Evolutionary conservation across 2,888 invertebrate genomes (phyloP), one percentile per base, ranked within the genome.

Genomic region (Meghimatium bilineatum): DNA sequence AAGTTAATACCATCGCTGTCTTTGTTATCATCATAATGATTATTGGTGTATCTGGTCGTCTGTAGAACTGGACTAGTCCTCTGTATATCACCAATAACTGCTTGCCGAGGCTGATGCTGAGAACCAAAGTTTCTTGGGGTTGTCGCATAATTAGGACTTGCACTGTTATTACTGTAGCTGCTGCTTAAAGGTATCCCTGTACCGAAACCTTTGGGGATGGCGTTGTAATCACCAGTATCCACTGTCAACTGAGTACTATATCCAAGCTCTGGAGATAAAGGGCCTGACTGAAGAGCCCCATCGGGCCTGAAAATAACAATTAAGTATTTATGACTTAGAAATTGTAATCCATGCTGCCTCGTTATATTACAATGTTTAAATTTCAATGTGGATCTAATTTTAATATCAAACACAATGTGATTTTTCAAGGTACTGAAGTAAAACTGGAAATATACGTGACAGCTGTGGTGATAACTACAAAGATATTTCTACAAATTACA

Each of bases 161-260:
- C 75, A 74, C 23, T 74, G 63, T 83, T 85, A 74, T 44, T 85
- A 67, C 23, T 77, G 83, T 60, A 80, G 56, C 60, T 82, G 83
- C 49, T 80, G 29, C 52, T 82, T 80, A 83, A 36, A 87, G 87
- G 49, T 87, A 87, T 63, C 87, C 87, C 74, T 86, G 86, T 81
- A 87, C 87, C 49, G 87, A 88, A 76, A 0, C 84, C 63, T 52
- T 34, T 66, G 17, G 67, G 80, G 10, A 49, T n/a, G 14, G 38
- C 36, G 44, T 56, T 56, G 63, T 75, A 80, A 38, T 38, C 38
- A 77, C 60, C 63, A 72, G 86, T 77, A 82, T 87, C 86, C 8
- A 85, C 82, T 20, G 85, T 82, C 32, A 83, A 82, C 78, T 85
- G 86, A 56, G 85, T 86, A 78, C 85, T 86, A 79, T 86, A 86